Evolutionary conservation across 2,888 invertebrate genomes (phyloP), one percentile per base, ranked within the genome.

Genomic region (Sphecodes monilicornis): DNA sequence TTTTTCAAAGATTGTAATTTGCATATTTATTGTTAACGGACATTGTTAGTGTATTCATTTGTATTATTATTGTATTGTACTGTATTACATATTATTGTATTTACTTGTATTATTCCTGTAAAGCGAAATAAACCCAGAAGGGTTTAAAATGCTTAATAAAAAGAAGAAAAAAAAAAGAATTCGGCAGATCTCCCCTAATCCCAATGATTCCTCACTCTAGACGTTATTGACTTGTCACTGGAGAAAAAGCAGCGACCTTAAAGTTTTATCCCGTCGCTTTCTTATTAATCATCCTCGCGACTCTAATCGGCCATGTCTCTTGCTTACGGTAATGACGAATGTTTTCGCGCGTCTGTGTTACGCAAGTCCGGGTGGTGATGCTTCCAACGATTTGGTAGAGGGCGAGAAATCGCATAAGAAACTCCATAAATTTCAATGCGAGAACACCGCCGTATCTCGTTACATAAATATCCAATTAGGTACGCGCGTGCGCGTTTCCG

Each of bases 331-430:
- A 70, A 78, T 84, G 84, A 85, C 80, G 76, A 78, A 77, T 75
- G 85, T 85, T 85, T 85, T 85, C 85, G 36, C 79, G 77, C 80
- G 54, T 78, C 57, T 32, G 10, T 36, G 32, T 85, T 85, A 72
- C 75, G 80, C 77, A 85, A 85, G 74, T 29, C 46, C n/a, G 64
- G n/a, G n/a, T n/a, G n/a, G n/a, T 46, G 46, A 64, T 68, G 41
- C 43, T 79, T 39, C 32, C 54, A 75, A 29, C 84, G 73, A 76
- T 69, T 76, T 60, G 41, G 32, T 29, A 22, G 26, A 29, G 76
- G 22, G 46, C 46, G 68, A 64, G 76, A 60, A 74, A 74, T 75
- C 60, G 60, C 46, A 26, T 26, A 64, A 83, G 73, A 60, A 82
- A 69, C 50, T 64, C 72, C 50, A 29, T 64, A 60, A 83, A 76